Evolutionary conservation across 2,113 vertebrate genomes (phyloP).

Genomic region (Monopterus albus): DNA sequence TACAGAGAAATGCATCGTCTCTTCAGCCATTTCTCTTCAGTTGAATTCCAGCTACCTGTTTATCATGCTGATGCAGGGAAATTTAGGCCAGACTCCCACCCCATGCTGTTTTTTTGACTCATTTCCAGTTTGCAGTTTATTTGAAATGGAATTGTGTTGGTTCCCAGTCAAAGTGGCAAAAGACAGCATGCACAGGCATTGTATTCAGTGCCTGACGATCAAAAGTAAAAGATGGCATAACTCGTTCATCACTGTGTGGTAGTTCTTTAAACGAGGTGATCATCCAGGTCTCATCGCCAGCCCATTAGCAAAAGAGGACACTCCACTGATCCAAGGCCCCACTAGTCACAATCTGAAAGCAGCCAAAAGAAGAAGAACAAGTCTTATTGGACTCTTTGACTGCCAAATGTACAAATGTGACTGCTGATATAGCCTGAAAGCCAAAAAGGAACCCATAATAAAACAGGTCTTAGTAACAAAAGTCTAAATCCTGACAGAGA

Average conservation of each 20-base stretch:
- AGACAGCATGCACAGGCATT: background rate
- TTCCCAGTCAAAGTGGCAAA: slow-evolving; percentile 47
- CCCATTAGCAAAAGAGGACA: slow-evolving; percentile 22
- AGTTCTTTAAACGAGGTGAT: slow-evolving; percentile 8
- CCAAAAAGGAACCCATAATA: background rate
- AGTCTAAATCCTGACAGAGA: too few species aligned
- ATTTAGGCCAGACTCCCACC: background rate
- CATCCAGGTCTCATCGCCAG: slow-evolving; percentile 1
- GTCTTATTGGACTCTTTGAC: background rate
- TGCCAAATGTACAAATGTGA: background rate
- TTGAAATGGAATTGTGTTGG: slow-evolving; percentile 37
- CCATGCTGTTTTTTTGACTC: slow-evolving; percentile 21
- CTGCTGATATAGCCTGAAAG: background rate
- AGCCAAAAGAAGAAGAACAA: slow-evolving; percentile 10
- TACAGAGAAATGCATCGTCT: slow-evolving; percentile 15
- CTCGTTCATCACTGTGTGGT: background rate
- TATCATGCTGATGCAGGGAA: background rate
- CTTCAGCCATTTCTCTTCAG: slow-evolving; percentile 47
- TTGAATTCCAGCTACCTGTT: too few species aligned
- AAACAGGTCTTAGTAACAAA: too few species aligned
- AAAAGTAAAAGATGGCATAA: slow-evolving; percentile 37
- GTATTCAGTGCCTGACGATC: background rate
- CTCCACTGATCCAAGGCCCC: slow-evolving; percentile 13
- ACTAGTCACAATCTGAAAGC: slow-evolving; percentile 15
- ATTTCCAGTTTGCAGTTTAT: slow-evolving; percentile 25